These are phyloP conservation scores for Chionomys nivalis DNA, from an alignment of 2,113 vertebrate species.

Conservation along the genomic window DNA sequence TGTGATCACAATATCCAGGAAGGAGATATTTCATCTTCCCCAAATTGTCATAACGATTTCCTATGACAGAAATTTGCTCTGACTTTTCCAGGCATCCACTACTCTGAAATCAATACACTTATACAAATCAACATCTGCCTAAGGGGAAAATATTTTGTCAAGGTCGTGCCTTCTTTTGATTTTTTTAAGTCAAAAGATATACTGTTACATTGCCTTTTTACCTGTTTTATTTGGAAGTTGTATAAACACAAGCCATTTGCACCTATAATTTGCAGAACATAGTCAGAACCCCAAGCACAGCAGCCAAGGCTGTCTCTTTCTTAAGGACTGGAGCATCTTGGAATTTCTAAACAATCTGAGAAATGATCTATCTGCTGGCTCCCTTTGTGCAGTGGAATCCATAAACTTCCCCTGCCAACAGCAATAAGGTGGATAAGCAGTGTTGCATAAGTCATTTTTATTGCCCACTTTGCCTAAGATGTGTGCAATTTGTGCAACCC, in stretches of 20 bases:
- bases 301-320: neutral
- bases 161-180: neutral
- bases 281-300: neutral
- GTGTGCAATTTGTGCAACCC: neutral
- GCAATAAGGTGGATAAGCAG: neutral
- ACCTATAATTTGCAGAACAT: neutral
- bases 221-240: conserved; percentile 26
- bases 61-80: neutral
- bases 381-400: neutral
- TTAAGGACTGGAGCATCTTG: neutral
- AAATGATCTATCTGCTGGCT: neutral
- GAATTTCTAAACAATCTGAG: neutral
- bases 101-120: neutral
- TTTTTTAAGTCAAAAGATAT: neutral
- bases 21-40: neutral
- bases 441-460: neutral
- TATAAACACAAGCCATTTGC: neutral
- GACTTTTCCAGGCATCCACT: neutral
- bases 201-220: neutral
- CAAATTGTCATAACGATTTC: neutral
- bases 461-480: neutral
- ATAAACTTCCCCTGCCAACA: neutral
- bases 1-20: neutral
- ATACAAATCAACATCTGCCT: neutral
- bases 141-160: neutral